Evolutionary conservation across 2,888 invertebrate genomes (phyloP).

Genomic region (Chromoteleia sp.): DNA sequence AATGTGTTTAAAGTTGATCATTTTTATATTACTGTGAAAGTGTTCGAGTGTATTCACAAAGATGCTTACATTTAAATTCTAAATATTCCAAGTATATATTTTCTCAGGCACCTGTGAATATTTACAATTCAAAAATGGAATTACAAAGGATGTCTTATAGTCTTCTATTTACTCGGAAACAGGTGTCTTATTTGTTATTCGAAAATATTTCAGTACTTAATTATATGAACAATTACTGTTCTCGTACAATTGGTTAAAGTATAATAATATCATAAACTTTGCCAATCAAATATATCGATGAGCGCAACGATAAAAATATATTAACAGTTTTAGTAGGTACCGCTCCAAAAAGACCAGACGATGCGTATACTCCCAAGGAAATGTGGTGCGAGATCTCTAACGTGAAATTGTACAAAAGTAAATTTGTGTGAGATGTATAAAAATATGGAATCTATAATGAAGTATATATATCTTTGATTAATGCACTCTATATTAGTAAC

Average conservation of each 20-base stretch:
- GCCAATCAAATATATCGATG: slow-evolving; percentile 37
- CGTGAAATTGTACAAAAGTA: slow-evolving; percentile 71
- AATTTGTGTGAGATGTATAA: slow-evolving; percentile 72
- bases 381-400: slow-evolving; percentile 34
- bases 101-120: slow-evolving; percentile 84
- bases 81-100: slow-evolving; percentile 79
- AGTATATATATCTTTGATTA: slow-evolving; percentile 73
- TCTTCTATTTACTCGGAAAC: slow-evolving; percentile 28
- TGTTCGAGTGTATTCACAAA: slow-evolving; percentile 19
- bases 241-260: slow-evolving; percentile 3
- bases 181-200: slow-evolving; percentile 16
- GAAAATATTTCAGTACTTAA: slow-evolving; percentile 11
- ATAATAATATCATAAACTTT: slow-evolving; percentile 22
- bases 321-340: slow-evolving; percentile 35
- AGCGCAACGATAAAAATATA: slow-evolving; percentile 40
- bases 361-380: slow-evolving; percentile 24
- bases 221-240: slow-evolving; percentile 18
- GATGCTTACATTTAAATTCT: slow-evolving; percentile 74
- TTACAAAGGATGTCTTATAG: slow-evolving; percentile 45
- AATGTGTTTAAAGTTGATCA: neutral
- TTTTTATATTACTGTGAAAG: slow-evolving; percentile 18
- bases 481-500: slow-evolving; percentile 67
- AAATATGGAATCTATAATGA: slow-evolving; percentile 74
- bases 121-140: slow-evolving; percentile 80
- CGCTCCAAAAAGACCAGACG: slow-evolving; percentile 10